A percentile compares a stretch with the other conserved stretches of the same genome.
phyloP scores from a whole-genome alignment of 2,113 vertebrate species.

The Brachypodius melanocephalos region DNA sequence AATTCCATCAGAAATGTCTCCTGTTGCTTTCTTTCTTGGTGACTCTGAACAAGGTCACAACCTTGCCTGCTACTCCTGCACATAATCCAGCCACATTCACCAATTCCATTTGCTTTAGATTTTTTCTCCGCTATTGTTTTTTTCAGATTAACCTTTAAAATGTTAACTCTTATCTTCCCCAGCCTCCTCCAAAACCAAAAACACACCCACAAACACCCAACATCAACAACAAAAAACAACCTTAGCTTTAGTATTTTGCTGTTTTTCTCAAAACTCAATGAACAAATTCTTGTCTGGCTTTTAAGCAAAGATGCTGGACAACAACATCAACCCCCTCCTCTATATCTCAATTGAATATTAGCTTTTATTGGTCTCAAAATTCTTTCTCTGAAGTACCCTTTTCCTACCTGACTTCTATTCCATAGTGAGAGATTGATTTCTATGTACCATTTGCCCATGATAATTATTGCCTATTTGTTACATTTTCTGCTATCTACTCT shows the following conservation, averaged over 20 bases:
- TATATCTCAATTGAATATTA: background rate
- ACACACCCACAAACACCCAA: background rate
- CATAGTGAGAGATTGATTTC: background rate
- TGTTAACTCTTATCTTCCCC: background rate
- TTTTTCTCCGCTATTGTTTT: background rate
- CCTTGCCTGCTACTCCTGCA: background rate
- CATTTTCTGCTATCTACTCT: background rate
- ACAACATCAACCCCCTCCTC: background rate
- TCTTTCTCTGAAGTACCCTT: background rate
- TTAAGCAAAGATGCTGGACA: background rate
- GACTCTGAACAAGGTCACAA: background rate
- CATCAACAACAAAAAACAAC: background rate
- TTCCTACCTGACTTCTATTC: background rate
- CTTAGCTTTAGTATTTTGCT: background rate
- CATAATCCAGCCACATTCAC: background rate
- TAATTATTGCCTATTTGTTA: background rate
- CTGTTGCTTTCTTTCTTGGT: background rate
- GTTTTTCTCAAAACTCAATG: background rate
- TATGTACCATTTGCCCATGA: background rate
- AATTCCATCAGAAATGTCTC: background rate
- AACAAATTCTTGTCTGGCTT: background rate
- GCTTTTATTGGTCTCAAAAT: background rate
- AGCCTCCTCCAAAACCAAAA: accelerated
- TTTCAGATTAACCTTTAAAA: background rate
- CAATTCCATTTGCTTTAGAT: background rate